Evolutionary conservation across 2,888 invertebrate species (phyloP), one percentile per base, ranked within the genome.

Genomic region (Stomorhina lunata): DNA sequence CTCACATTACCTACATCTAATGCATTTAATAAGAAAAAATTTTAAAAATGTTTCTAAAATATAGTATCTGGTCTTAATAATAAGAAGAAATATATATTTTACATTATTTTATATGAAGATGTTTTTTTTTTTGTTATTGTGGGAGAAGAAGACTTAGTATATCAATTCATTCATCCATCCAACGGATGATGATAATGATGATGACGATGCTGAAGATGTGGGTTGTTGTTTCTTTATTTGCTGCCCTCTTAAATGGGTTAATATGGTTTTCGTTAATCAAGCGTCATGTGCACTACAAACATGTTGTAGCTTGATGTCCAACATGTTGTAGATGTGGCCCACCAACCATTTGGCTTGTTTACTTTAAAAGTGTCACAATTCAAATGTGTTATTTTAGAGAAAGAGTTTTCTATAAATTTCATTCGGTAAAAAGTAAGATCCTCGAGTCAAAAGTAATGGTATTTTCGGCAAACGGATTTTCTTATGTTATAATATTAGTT

Each of bases 301-400:
- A 68, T 68, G 77, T 81, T 61, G 77, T 45, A 9, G 53, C n/a
- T n/a, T n/a, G n/a, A n/a, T n/a, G n/a, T 9, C 48, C n/a, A 63
- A 81, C 77, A 77, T 72, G 77, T 81, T 61, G 43, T 45, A 43
- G 9, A 40, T 73, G 53, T 63, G 53, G 12, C 43, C 32, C 40
- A 63, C 27, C 17, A 2, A 17, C n/a, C n/a, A n/a, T n/a, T n/a
- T 59, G 37, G 59, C 17, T 59, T 25, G 4, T 20, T n/a, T n/a
- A n/a, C n/a, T n/a, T n/a, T n/a, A n/a, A n/a, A n/a, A n/a, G n/a
- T n/a, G n/a, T n/a, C n/a, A n/a, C n/a, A n/a, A n/a, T n/a, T n/a
- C n/a, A n/a, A n/a, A n/a, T n/a, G n/a, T n/a, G n/a, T n/a, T n/a
- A n/a, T n/a, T n/a, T n/a, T n/a, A n/a, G n/a, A n/a, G n/a, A n/a